Conservation (phyloP, 2,888 invertebrate species). For the Polymixis lichenea region DNA sequence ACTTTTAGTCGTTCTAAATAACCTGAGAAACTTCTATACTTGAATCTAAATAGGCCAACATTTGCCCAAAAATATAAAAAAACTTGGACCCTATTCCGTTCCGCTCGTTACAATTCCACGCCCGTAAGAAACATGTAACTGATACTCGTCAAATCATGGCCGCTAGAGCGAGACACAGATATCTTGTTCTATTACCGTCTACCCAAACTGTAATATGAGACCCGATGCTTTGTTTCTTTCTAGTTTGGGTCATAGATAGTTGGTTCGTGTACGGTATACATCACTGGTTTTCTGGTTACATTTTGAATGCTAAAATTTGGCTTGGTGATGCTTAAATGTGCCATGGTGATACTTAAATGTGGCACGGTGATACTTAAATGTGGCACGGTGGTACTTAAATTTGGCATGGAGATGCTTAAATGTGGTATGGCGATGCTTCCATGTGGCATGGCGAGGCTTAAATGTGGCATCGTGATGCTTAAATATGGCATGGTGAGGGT, state of each 20-base stretch:
- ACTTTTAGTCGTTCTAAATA: not conserved
- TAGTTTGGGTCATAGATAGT: slow-evolving; percentile 32
- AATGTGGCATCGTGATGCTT: not conserved
- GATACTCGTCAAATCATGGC: slow-evolving; percentile 75
- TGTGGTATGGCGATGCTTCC: too few species aligned
- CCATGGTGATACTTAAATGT: not conserved
- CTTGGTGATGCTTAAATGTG: not conserved
- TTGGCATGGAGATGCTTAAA: not conserved
- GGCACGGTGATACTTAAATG: not conserved
- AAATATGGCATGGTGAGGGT: not conserved
- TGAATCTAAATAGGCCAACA: not conserved
- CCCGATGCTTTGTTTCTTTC: slow-evolving; percentile 67
- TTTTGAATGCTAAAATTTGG: not conserved
- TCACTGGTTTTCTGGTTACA: slow-evolving; percentile 31
- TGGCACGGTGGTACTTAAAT: not conserved
- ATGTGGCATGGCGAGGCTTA: not conserved
- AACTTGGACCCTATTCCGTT: slow-evolving; percentile 21
- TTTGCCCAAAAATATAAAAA: slow-evolving; percentile 30
- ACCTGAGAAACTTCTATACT: not conserved
- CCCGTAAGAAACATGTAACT: slow-evolving; percentile 69
- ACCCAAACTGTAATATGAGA: slow-evolving; percentile 72
- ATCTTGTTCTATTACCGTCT: slow-evolving; percentile 72
- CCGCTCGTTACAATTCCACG: slow-evolving; percentile 58
- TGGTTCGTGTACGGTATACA: slow-evolving; percentile 41
- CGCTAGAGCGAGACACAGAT: slow-evolving; percentile 65